Conservation (phyloP, 2,113 vertebrate species). For the Periophthalmus modestus region DNA sequence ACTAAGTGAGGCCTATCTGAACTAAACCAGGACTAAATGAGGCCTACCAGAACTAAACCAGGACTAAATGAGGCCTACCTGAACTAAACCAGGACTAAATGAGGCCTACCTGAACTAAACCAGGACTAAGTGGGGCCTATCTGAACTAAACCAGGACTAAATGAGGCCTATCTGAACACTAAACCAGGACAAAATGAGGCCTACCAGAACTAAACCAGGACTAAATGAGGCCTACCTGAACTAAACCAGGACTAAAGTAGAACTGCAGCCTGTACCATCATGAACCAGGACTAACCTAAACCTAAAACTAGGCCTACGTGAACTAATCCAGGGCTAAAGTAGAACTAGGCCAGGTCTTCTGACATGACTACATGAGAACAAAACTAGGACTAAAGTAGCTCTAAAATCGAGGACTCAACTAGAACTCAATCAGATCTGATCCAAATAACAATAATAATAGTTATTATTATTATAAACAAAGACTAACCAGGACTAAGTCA, state of each 20-base stretch:
- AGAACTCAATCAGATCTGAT: neutral
- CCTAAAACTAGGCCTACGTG: too few relatives aligned
- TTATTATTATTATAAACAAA: too few relatives aligned
- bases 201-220: neutral
- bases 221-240: neutral
- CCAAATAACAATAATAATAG: too few relatives aligned
- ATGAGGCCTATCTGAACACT: too few relatives aligned
- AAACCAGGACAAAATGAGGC: too few relatives aligned
- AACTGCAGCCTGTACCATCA: too few relatives aligned
- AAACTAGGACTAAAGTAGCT: neutral
- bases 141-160: too few relatives aligned
- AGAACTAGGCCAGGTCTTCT: neutral
- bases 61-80: too few relatives aligned
- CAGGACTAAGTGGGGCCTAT: too few relatives aligned
- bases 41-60: neutral
- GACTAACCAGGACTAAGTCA: too few relatives aligned
- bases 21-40: neutral
- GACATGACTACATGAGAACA: too few relatives aligned
- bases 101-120: neutral
- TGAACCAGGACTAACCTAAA: neutral
- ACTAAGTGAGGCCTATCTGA: neutral
- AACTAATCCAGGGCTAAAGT: too few relatives aligned
- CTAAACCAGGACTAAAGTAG: neutral
- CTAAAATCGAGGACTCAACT: neutral
- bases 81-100: neutral